Evolutionary conservation across 64 coral and sea anemone species (phyloP), one percentile per base, ranked within the genome.

Genomic region (Stichodactyla mertensii): DNA sequence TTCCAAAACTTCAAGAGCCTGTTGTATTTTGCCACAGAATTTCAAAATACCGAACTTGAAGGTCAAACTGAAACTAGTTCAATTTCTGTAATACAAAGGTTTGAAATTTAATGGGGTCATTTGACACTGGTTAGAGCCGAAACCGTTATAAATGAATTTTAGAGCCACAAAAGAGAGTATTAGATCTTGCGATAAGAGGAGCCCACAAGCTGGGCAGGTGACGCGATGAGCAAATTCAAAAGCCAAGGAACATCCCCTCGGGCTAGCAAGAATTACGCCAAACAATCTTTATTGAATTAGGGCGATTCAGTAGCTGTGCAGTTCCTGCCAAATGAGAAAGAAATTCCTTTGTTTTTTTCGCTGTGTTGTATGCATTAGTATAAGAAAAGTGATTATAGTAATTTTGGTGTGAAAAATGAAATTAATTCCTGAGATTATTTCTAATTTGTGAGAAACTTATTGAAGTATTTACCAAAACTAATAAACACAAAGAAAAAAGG

Each of bases 391-490:
- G 69, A 31, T 74, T 27, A 74, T 11, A 31, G 19, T 23, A 74
- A 74, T 74, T 74, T 74, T 74, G 69, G 12, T 27, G 69, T 74
- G n/a, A 74, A 74, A 31, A 74, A 27, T 74, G 24, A 74, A 74
- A 74, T 74, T 74, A 74, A 74, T 74, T 74, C 2, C n/a, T 10
- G 24, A 10, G 12, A 36, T 31, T 0, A 23, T n/a, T 28, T 31
- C 27, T 74, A 74, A 69, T 74, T 74, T 23, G 5, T 4, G 69
- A 23, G 22, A 74, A 74, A 23, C 69, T 6, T 74, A 7, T 74
- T 31, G 69, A 74, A 74, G 69, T 74, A 74, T 74, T 74, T 74
- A 74, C 69, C 69, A 74, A 74, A 74, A 28, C 22, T 23, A 74
- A 26, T 74, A 74, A 74, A 27, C 69, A 74, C 22, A 31, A 74